These are phyloP conservation scores for Rhagoletis zephyria DNA, from an alignment of 1,140 invertebrate genomes.

Conservation along the genomic window DNA sequence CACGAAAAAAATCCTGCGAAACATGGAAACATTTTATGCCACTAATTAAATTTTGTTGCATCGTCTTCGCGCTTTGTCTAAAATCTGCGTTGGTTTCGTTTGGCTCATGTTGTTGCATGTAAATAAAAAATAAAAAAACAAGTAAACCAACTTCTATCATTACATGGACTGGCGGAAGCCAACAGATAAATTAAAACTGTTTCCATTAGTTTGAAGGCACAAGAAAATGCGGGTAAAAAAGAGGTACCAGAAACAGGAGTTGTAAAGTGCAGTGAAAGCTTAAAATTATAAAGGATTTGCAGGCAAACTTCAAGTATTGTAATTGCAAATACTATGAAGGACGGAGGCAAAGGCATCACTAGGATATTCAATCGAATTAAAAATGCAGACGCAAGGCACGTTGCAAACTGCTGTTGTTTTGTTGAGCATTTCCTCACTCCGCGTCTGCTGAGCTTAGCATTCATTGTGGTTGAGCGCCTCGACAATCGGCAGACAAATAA, in stretches of 20 bases:
- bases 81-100: not conserved
- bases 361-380: not conserved
- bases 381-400: not conserved
- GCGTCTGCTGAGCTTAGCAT: not conserved
- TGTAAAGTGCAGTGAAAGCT: not conserved
- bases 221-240: not conserved
- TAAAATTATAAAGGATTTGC: not conserved
- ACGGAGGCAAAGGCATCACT: not conserved
- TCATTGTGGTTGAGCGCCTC: not conserved
- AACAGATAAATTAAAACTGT: not conserved
- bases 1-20: not conserved
- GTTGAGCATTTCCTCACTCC: not conserved
- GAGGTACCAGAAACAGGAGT: not conserved
- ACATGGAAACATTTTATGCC: not conserved
- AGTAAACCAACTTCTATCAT: no score
- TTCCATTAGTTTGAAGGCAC: not conserved
- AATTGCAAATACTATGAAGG: not conserved
- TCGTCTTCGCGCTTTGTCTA: not conserved
- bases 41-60: not conserved
- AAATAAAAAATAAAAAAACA: no score
- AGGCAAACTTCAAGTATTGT: constrained; percentile 16
- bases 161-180: no score
- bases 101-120: no score
- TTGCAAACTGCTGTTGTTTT: not conserved
- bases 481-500: not conserved